Percentiles rank a stretch among this genome's conserved stretches.
Conservation (phyloP, 2,113 vertebrate species). For the Solea senegalensis region DNA sequence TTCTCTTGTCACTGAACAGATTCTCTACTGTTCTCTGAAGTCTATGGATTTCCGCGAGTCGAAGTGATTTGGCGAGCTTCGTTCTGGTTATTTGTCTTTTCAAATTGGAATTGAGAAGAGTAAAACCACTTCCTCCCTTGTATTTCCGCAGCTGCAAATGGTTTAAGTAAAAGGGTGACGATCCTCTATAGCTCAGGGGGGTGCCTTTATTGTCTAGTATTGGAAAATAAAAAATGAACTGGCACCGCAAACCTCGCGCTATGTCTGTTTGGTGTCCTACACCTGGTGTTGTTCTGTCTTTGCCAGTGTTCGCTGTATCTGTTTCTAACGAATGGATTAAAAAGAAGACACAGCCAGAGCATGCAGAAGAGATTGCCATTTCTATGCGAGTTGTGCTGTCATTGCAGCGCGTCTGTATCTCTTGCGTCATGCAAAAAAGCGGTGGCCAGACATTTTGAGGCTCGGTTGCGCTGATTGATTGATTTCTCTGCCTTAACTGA, state of each 20-base stretch:
- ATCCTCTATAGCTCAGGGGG: slow-evolving; percentile 22
- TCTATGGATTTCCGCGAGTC: background rate
- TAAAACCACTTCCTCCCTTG: slow-evolving; percentile 79
- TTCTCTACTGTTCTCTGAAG: background rate
- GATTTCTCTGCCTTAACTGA: slow-evolving; percentile 70
- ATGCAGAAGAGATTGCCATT: slow-evolving; percentile 43
- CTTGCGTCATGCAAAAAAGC: slow-evolving; percentile 68
- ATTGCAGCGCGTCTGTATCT: slow-evolving; percentile 63
- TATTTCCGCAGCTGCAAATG: slow-evolving; percentile 38
- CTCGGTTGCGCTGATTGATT: slow-evolving; percentile 56
- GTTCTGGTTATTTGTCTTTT: background rate
- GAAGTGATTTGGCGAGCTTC: background rate
- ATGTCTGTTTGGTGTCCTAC: slow-evolving; percentile 48
- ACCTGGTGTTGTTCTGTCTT: slow-evolving; percentile 18
- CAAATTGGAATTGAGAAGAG: slow-evolving; percentile 30
- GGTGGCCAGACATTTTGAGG: slow-evolving; percentile 35
- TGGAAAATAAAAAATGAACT: slow-evolving; percentile 4
- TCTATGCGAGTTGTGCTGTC: slow-evolving; percentile 54
- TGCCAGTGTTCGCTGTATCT: slow-evolving; percentile 13
- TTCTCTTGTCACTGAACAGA: background rate
- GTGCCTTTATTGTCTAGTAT: background rate
- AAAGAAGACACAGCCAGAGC: slow-evolving; percentile 32
- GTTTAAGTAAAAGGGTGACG: slow-evolving; percentile 24
- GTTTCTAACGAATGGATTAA: slow-evolving; percentile 31
- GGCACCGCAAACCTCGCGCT: slow-evolving; percentile 59